phyloP scores from a whole-genome alignment of 1,140 invertebrate genomes.

The Lepidostoma basale region DNA sequence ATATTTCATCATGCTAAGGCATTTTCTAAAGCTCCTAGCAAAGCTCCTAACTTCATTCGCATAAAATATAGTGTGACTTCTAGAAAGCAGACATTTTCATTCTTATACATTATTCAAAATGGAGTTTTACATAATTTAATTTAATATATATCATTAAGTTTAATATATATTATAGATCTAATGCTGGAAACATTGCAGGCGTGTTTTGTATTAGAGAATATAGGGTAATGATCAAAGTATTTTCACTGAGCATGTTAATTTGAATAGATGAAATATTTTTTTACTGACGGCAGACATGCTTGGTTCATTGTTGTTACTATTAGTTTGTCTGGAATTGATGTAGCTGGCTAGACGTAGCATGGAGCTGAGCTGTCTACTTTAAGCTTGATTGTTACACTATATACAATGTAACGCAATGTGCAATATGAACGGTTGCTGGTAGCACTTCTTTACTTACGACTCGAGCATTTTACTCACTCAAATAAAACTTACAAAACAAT shows the following conservation, averaged over 20 bases:
- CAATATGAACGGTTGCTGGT: slow-evolving; percentile 32
- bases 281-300: neutral
- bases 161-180: neutral
- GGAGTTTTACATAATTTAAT: too few species aligned
- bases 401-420: slow-evolving; percentile 23
- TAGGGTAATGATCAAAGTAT: neutral
- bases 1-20: too few species aligned
- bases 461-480: slow-evolving; percentile 13
- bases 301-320: neutral
- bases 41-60: too few species aligned
- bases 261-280: neutral
- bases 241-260: neutral
- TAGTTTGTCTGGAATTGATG: slow-evolving; percentile 28
- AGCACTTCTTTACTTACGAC: slow-evolving; percentile 27
- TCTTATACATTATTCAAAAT: too few species aligned
- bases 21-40: too few species aligned
- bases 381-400: slow-evolving; percentile 10
- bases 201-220: slow-evolving; percentile 1
- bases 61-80: too few species aligned
- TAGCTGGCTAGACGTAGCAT: slow-evolving; percentile 6
- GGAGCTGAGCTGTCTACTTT: slow-evolving; percentile 15
- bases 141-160: neutral
- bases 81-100: too few species aligned
- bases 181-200: neutral
- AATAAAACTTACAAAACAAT: slow-evolving; percentile 5